Conservation (phyloP, 2,797 vertebrate species). For the Eulemur mongoz region DNA sequence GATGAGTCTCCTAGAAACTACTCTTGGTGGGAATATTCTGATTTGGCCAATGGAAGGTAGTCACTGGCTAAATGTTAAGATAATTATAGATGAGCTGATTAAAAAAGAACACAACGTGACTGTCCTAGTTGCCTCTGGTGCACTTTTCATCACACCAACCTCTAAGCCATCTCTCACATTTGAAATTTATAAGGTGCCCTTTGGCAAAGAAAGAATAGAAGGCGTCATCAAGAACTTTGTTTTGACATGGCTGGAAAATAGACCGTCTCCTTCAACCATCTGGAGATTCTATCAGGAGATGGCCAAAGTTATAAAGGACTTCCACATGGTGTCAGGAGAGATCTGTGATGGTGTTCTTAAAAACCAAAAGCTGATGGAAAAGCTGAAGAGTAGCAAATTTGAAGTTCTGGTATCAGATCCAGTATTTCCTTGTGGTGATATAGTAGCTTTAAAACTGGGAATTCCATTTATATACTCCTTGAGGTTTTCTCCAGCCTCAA, state of each 20-base stretch:
- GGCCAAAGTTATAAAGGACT: constrained; percentile 48
- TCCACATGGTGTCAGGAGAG: constrained; percentile 66
- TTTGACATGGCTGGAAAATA: constrained; percentile 85
- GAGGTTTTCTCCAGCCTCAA: constrained; percentile 86
- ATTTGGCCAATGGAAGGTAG: constrained; percentile 92
- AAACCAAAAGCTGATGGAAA: constrained; percentile 86
- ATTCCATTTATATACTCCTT: constrained; percentile 89
- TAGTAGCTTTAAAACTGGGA: constrained; percentile 87
- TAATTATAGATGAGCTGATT: constrained; percentile 85
- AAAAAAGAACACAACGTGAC: constrained; percentile 88
- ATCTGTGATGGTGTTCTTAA: constrained; percentile 86
- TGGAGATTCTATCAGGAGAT: constrained; percentile 84
- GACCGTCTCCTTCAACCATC: constrained; percentile 83
- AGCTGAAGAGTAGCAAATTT: constrained; percentile 84
- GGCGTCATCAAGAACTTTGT: constrained; percentile 66
- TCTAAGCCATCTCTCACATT: constrained; percentile 68
- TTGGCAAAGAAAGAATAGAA: constrained; percentile 65
- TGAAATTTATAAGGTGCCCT: constrained; percentile 82
- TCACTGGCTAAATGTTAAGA: constrained; percentile 92
- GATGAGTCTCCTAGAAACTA: constrained; percentile 70
- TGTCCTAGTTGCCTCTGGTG: constrained; percentile 82
- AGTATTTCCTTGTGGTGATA: constrained; percentile 87
- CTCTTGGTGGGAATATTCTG: constrained; percentile 86
- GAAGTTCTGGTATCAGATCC: constrained; percentile 90
- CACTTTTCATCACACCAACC: constrained; percentile 85